Base-by-base conservation (phyloP, 23 tunicate species). In the Styela plicata region DNA sequence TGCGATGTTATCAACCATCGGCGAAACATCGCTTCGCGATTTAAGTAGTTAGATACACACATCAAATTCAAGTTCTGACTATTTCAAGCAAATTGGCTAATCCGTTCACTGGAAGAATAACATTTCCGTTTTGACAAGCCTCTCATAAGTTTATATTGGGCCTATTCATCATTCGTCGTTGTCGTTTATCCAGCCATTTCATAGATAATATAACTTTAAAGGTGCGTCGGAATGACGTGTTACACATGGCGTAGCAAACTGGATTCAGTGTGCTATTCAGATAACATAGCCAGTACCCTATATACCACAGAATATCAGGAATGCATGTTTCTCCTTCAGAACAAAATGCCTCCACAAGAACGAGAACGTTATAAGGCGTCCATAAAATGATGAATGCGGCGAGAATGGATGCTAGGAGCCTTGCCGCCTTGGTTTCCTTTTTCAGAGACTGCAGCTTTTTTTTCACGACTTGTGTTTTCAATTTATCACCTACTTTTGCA, bases 271-370 rank as follows among this genome's bases (percentile, higher is more conserved):
- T 95, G 80, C 96, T 89, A 84, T 95, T 95, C 32, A 95, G 77
- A 62, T 95, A 95, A 63, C 99, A 95, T 2, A 90, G 79, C 96
- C 96, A 95, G 82, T 95, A 95, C 1, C 99, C 99, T 0, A 95
- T 26, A 52, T 83, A 80, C 99, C 99, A 95, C 73, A 85, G 83
- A 20, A 80, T 53, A 17, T 66, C 80, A 2, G 96, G 90, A 22
- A 95, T 73, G 52, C 89, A 88, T 17, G 74, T 63, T 24, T 69
- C 67, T 37, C 64, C 69, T 5, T 63, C 65, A 24, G 78, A 25
- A 63, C 91, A 87, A 73, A 88, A 93, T 2, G 96, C 95, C 53
- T 87, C 85, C 13, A 79, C 37, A 44, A 95, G 28, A 24, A 74
- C 99, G 81, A 95, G 74, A 5, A 95, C 80, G 73, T 90, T 95